phyloP scores from a whole-genome alignment of 2,888 invertebrate genomes.

The Prostheceraeus crozeri region DNA sequence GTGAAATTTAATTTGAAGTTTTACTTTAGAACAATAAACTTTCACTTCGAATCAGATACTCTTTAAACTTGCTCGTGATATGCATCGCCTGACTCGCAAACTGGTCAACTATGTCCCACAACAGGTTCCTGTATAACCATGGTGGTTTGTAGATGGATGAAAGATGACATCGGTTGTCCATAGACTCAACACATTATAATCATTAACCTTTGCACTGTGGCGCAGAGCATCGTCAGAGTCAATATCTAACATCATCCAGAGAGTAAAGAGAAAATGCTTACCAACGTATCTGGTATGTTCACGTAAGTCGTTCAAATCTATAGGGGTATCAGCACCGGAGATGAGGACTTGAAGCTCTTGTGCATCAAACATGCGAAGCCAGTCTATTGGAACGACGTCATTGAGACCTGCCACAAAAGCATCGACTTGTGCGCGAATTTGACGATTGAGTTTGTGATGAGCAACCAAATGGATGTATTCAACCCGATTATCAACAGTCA shows the following conservation, averaged over 20 bases:
- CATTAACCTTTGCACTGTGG: too few relatives aligned
- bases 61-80: too few relatives aligned
- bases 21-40: too few relatives aligned
- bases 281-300: constrained; percentile 70
- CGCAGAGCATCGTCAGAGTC: too few relatives aligned
- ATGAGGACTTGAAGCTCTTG: constrained; percentile 91
- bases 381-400: constrained; percentile 79
- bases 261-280: not conserved
- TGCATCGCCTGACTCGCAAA: too few relatives aligned
- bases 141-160: too few relatives aligned
- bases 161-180: too few relatives aligned
- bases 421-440: constrained; percentile 71
- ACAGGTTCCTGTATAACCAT: too few relatives aligned
- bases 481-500: constrained; percentile 81
- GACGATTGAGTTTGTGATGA: constrained; percentile 84
- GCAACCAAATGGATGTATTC: constrained; percentile 94
- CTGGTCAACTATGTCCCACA: too few relatives aligned
- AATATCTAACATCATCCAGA: not conserved
- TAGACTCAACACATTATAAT: too few relatives aligned
- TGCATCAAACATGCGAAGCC: constrained; percentile 87
- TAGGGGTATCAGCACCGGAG: constrained; percentile 84
- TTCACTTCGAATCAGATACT: too few relatives aligned
- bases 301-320: constrained; percentile 80
- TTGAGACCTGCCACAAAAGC: constrained; percentile 82
- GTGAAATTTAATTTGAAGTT: too few relatives aligned